Base-by-base conservation (phyloP, 2,888 invertebrate species). In the Clanis bilineata region DNA sequence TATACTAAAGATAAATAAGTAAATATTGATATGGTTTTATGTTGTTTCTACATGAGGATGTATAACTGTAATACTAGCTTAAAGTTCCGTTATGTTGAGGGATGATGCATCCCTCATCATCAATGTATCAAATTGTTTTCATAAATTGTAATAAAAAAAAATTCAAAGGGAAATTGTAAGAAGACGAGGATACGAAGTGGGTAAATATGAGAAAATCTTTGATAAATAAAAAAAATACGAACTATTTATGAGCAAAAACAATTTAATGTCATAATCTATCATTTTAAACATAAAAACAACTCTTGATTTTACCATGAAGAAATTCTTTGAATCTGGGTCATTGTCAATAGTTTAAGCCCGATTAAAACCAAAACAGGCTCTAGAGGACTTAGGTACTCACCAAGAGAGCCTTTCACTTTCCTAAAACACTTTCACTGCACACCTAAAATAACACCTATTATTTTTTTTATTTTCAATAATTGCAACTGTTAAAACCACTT, bases 381-480 rank as follows among this genome's bases (percentile, higher is more conserved):
- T 75, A 75, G 77, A 79, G 75, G 74, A 77, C 71, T 69, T 65
- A 44, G 45, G 41, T 70, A 82, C 86, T 82, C 73, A 86, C 84
- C 75, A 68, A 70, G 68, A 64, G 70, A 71, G 68, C 86, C 90
- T 90, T 90, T 90, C 90, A 90, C 90, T 90, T 86, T 85, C 85
- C 81, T 71, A 79, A 77, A 82, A 72, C 85, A 90, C 90, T 90
- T 90, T 90, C 90, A 88, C 90, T 86, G 61, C 68, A 77, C 62
- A 58, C 69, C 57, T 60, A 51, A 60, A 65, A 56, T 43, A 66
- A 62, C 58, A 67, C 62, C 62, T 39, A 51, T 51, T 28, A 51
- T 51, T 47, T 47, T 23, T n/a, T 44, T 32, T 36, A 38, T 57
- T 36, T 38, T 25, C 23, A 38, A 38, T 57, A 57, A 23, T 57